Evolutionary conservation across 2,797 vertebrate species (phyloP).

Genomic region (Catostomus latipinnis): DNA sequence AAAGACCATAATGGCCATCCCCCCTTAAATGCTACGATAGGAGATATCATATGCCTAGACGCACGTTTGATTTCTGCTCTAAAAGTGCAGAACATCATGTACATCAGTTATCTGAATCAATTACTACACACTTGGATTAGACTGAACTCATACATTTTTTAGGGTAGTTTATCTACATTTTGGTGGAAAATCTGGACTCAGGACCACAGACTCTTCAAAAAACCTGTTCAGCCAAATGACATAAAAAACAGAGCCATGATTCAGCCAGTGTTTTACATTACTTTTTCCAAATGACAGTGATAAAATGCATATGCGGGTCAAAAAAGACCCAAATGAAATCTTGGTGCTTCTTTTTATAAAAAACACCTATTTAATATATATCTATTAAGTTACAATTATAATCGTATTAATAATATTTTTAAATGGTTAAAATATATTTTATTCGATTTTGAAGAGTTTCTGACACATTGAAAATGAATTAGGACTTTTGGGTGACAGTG

Average conservation of each 20-base stretch:
- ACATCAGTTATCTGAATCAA: conserved; percentile 1
- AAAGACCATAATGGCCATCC: conserved; percentile 16
- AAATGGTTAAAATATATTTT: no score
- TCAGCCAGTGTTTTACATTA: neutral
- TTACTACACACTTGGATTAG: no score
- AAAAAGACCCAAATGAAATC: no score
- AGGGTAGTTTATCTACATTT: no score
- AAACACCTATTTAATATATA: no score
- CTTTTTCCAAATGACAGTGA: neutral
- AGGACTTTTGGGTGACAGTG: no score
- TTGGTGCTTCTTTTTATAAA: neutral
- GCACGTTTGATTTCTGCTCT: conserved; percentile 34
- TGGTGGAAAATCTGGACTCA: neutral
- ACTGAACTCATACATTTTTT: neutral
- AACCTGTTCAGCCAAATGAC: conserved; percentile 13
- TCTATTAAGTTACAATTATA: no score
- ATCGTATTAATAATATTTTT: no score
- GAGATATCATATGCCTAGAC: conserved; percentile 21
- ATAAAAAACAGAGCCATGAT: neutral
- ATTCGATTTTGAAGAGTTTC: no score
- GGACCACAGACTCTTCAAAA: neutral
- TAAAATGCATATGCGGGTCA: no score
- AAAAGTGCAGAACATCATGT: conserved; percentile 3
- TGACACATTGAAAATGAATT: no score
- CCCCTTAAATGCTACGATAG: conserved; percentile 33